Conservation (phyloP, 2,113 vertebrate genomes). For the Labeo catla region DNA sequence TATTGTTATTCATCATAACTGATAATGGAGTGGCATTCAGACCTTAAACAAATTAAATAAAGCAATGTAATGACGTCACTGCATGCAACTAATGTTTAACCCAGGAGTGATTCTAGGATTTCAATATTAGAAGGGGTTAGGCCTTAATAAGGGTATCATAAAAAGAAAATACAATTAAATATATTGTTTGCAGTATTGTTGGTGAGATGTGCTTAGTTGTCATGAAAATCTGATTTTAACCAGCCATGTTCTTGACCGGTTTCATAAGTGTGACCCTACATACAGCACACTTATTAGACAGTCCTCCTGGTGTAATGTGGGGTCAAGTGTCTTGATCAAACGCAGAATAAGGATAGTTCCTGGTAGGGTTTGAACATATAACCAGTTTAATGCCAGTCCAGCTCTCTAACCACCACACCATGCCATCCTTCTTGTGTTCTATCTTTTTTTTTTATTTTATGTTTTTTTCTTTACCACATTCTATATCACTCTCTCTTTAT, state of each 20-base stretch:
- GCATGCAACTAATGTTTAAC: no score
- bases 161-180: no score
- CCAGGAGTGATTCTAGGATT: no score
- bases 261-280: background rate
- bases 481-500: background rate
- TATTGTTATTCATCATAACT: no score
- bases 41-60: no score
- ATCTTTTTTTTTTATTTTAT: background rate
- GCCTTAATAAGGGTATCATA: no score
- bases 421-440: background rate
- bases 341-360: background rate
- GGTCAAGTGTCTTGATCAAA: background rate
- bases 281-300: background rate
- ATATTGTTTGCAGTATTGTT: background rate
- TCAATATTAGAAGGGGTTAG: no score
- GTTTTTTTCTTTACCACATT: background rate
- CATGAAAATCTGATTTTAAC: background rate
- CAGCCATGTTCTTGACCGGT: background rate
- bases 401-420: background rate
- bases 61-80: no score
- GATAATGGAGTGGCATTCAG: no score
- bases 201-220: background rate
- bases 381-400: background rate
- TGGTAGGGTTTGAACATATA: background rate
- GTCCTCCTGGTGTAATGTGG: background rate